A percentile compares a stretch with the other conserved stretches of the same genome.
Evolutionary conservation across 1,140 invertebrate genomes (phyloP).

Genomic region (Potamilus streckersoni): DNA sequence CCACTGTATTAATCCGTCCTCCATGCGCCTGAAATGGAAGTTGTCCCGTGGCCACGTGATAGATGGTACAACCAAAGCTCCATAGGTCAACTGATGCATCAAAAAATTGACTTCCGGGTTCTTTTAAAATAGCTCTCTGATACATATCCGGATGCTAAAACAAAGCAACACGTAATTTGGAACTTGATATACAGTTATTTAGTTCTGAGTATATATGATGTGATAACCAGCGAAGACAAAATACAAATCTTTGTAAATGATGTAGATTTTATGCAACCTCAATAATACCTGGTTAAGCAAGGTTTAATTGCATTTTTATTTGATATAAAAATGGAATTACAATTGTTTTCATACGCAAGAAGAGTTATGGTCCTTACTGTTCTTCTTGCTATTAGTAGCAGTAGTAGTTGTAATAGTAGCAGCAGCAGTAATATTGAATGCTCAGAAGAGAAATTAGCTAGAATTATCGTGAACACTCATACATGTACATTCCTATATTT

Average conservation of each 20-base stretch:
- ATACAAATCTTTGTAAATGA: background rate
- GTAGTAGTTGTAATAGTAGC: too few species aligned
- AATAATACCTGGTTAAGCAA: too few species aligned
- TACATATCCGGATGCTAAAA: conserved; percentile 93
- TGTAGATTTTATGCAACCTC: too few species aligned
- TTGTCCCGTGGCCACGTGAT: conserved; percentile 95
- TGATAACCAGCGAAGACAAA: background rate
- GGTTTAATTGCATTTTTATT: too few species aligned
- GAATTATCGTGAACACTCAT: background rate
- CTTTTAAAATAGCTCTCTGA: conserved; percentile 87
- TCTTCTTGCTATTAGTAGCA: too few species aligned
- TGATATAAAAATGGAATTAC: too few species aligned
- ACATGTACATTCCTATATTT: background rate
- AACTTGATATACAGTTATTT: background rate
- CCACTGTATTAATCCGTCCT: conserved; percentile 92
- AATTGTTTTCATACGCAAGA: too few species aligned
- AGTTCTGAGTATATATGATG: background rate
- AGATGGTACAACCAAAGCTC: conserved; percentile 96
- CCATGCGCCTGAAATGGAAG: conserved; percentile 93
- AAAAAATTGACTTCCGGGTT: conserved; percentile 87
- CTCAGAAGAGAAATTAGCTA: background rate
- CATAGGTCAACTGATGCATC: conserved; percentile 94
- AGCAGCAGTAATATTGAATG: background rate
- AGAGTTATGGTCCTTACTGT: too few species aligned
- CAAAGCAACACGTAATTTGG: background rate